Base-by-base conservation (phyloP, 92 coral and sea anemone genomes). In the Diadumene lineata region DNA sequence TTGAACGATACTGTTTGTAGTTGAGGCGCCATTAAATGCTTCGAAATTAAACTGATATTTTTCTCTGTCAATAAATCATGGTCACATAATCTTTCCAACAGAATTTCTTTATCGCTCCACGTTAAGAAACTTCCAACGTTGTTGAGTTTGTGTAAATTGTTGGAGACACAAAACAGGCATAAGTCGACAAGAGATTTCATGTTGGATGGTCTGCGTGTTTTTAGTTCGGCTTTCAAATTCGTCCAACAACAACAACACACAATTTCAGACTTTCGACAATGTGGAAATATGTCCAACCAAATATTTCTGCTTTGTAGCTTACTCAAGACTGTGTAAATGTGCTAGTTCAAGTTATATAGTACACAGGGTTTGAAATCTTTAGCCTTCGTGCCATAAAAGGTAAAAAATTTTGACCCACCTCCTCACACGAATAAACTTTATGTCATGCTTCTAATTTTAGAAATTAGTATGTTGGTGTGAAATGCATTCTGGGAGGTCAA, bases 61-160 rank as follows among this genome's bases (percentile, higher is more conserved):
- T 66, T 69, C 23, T 64, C 81, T n/a, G 89, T 76, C 27, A 90
- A 79, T 73, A 88, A 82, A 64, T 90, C 96, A 68, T 90, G 96
- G 56, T 90, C 92, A 56, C 96, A 90, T 7, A 90, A 84, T 78
- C 88, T 60, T 74, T 87, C 86, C 30, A 90, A 31, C 3, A 90
- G 75, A 48, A 82, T 34, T 74, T 90, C 96, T 60, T 90, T 90
- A 66, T 90, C 89, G 31, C 53, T 60, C 48, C 90, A 77, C 18
- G 92, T 76, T 46, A 90, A 75, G 21, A 76, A 80, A 13, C 50
- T 79, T 34, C 92, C 96, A 25, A 77, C 89, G 25, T 83, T 83
- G 56, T 73, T 69, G 60, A 90, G 81, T 34, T 83, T 82, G 22
- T 79, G 77, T 19, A 90, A 78, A 72, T 90, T 90, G 66, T 81